These are phyloP conservation scores for Hirundo rustica DNA, from an alignment of 2,797 vertebrate species.

Conservation along the genomic window DNA sequence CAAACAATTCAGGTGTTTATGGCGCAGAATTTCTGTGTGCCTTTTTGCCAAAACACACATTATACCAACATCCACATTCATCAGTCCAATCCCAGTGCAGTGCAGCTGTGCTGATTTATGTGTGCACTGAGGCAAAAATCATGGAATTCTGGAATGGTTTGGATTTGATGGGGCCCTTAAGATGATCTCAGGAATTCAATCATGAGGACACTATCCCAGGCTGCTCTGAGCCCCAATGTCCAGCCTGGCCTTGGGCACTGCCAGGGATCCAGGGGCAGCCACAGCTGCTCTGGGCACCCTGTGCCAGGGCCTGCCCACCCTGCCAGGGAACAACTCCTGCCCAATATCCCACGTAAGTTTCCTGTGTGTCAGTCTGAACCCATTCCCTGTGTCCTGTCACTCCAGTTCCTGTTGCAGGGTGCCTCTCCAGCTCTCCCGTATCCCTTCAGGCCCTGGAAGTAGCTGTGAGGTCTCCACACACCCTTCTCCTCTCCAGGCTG, in stretches of 20 bases:
- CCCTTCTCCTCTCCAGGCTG: background rate
- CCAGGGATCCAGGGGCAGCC: background rate
- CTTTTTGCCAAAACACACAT: background rate
- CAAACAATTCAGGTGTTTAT: background rate
- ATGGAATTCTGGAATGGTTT: background rate
- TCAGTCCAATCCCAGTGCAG: background rate
- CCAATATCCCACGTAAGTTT: background rate
- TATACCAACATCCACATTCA: background rate
- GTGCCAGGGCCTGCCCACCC: background rate
- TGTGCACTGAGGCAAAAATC: background rate
- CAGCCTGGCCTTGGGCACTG: rapidly evolving
- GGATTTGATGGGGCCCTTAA: background rate
- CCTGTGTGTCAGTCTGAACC: rapidly evolving
- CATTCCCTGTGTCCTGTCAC: rapidly evolving
- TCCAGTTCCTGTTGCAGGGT: background rate
- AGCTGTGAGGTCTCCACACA: background rate
- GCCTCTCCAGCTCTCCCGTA: background rate
- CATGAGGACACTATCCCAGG: background rate
- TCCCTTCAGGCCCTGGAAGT: background rate
- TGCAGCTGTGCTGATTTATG: background rate
- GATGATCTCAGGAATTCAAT: background rate
- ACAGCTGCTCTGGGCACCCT: background rate
- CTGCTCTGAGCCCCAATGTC: background rate
- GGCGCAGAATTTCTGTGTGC: background rate
- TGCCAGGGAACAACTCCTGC: background rate